Evolutionary conservation across 2,888 invertebrate genomes (phyloP).

Genomic region (Macaria liturata): DNA sequence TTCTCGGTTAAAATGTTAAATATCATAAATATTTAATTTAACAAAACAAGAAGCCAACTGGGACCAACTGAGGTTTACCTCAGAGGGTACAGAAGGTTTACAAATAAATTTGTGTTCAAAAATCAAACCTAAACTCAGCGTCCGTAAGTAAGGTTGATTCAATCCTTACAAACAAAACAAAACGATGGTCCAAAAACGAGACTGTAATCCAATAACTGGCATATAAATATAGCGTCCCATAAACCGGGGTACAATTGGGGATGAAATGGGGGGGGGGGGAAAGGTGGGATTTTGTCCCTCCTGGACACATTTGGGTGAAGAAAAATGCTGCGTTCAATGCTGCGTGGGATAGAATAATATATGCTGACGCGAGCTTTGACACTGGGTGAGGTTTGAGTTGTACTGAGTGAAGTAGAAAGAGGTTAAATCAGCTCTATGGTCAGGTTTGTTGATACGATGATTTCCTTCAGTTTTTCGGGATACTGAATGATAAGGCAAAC

Average conservation of each 20-base stretch:
- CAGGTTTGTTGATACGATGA: too few species aligned
- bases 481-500: too few species aligned
- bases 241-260: slow-evolving; percentile 6
- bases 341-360: slow-evolving; percentile 9
- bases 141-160: slow-evolving; percentile 1
- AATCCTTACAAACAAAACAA: slow-evolving; percentile 6
- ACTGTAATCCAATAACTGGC: slow-evolving; percentile 11
- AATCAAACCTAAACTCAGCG: slow-evolving; percentile 1
- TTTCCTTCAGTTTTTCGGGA: too few species aligned
- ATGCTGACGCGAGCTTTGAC: slow-evolving; percentile 15
- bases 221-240: slow-evolving; percentile 16
- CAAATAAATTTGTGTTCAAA: slow-evolving; percentile 2
- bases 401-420: too few species aligned
- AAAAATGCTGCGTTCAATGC: slow-evolving; percentile 10
- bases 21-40: too few species aligned
- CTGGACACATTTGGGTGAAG: slow-evolving; percentile 11
- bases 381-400: not conserved
- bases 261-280: slow-evolving; percentile 1
- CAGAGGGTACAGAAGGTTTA: not conserved
- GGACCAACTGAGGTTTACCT: too few species aligned
- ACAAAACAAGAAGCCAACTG: too few species aligned
- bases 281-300: slow-evolving; percentile 1
- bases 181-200: slow-evolving; percentile 5
- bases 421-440: too few species aligned
- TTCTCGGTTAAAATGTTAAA: too few species aligned